phyloP scores from a whole-genome alignment of 2,113 vertebrate genomes.

The Notothenia rossii region DNA sequence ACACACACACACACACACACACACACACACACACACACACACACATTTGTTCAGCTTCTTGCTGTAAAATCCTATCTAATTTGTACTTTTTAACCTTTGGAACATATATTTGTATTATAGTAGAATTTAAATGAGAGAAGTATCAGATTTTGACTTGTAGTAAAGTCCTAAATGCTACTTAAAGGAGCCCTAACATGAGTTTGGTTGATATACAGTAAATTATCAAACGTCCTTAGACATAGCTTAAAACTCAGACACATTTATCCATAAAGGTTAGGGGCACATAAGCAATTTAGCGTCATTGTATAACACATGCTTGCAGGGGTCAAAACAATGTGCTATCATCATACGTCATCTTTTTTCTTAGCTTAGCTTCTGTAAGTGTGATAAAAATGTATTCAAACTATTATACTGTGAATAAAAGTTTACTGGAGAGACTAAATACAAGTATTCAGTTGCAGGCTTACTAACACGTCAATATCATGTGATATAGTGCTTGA shows the following conservation, averaged over 20 bases:
- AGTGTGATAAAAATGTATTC: background rate
- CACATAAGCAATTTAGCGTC: too few relatives aligned
- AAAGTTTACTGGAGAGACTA: background rate
- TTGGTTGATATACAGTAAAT: background rate
- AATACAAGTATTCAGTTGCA: background rate
- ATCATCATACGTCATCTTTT: background rate
- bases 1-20: background rate
- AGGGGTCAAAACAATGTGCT: slow-evolving; percentile 16
- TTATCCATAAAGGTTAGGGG: background rate
- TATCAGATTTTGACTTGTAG: background rate
- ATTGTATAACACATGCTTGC: too few relatives aligned
- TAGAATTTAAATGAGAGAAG: too few relatives aligned
- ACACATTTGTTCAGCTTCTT: slow-evolving; percentile 12
- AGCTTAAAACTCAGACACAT: background rate
- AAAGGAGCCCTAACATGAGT: background rate
- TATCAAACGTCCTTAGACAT: background rate
- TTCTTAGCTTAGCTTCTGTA: slow-evolving; percentile 9
- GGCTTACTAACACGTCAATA: background rate
- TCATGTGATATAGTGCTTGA: background rate
- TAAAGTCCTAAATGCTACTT: background rate
- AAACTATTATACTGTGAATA: background rate
- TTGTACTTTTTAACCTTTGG: background rate
- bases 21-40: background rate
- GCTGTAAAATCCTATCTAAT: background rate
- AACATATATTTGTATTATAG: background rate